Conservation (phyloP, 2,113 vertebrate species). For the Vulpes vulpes region DNA sequence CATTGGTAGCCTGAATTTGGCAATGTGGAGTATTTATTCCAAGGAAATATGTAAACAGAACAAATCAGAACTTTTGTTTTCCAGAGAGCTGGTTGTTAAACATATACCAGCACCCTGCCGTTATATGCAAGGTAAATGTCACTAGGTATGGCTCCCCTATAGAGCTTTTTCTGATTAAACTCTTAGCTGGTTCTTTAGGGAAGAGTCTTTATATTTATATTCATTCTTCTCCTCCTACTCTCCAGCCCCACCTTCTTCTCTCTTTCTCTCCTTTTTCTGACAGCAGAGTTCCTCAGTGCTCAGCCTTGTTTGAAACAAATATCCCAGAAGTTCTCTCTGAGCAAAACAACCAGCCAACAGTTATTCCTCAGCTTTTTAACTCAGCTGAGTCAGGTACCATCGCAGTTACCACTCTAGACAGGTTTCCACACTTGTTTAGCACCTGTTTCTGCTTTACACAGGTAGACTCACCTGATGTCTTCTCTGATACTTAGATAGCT, state of each 20-base stretch:
- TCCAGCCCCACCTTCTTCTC: not conserved
- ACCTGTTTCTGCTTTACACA: not conserved
- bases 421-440: not conserved
- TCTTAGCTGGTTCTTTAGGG: not conserved
- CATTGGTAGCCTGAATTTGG: not conserved
- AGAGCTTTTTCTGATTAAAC: not conserved
- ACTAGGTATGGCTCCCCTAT: not conserved
- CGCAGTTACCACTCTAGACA: not conserved
- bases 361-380: not conserved
- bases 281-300: not conserved
- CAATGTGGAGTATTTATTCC: not conserved
- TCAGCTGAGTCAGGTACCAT: not conserved
- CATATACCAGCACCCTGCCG: not conserved
- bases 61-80: constrained; percentile 18
- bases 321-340: not conserved
- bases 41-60: not conserved
- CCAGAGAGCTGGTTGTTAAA: not conserved
- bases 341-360: not conserved
- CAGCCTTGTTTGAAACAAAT: not conserved
- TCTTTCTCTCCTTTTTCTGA: not conserved
- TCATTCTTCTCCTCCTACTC: not conserved
- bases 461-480: not conserved
- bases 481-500: not conserved
- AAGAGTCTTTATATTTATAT: not conserved
- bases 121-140: not conserved